Evolutionary conservation across 2,888 invertebrate genomes (phyloP), one percentile per base, ranked within the genome.

Genomic region (Xestobium rufovillosum): DNA sequence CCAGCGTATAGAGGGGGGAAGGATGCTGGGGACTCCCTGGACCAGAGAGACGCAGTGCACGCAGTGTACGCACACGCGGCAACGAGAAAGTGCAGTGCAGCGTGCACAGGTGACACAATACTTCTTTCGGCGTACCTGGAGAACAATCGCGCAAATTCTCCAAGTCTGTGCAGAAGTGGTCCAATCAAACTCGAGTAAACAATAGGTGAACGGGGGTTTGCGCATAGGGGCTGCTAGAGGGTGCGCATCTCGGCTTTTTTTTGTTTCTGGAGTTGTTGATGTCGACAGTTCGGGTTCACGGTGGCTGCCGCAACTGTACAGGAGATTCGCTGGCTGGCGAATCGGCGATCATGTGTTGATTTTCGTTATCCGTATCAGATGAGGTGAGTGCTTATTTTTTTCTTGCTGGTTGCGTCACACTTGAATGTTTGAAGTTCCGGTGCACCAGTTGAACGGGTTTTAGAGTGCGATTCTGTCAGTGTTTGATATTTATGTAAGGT

Each of bases 301-400:
- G 64, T 65, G 65, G 65, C 65, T 60, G 58, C 63, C 57, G 60
- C 61, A 63, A 61, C 60, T 55, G 56, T 62, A 38, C 60, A 55
- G 56, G 61, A 62, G 63, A 62, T 63, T 60, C 61, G 62, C 61
- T 60, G 60, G 49, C 53, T 54, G 57, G 62, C 62, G 62, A 60
- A 60, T 56, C 58, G 60, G 48, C 56, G 56, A 57, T 57, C 61
- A 63, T 63, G 62, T 63, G 63, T 60, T 63, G 61, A 63, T 58
- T 56, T 60, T 42, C 53, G 56, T 41, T 50, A 62, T 45, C 55
- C 61, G 50, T 55, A 58, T 43, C 60, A 61, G 46, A 48, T 63
- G 50, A 63, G 65, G 65, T 65, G 60, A 65, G 65, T 63, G 28
- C 15, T 31, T 29, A 15, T 26, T 32, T 29, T n/a, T 28, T 28